phyloP scores from a whole-genome alignment of 1,140 invertebrate genomes.

The Zaprionus gabonicus region DNA sequence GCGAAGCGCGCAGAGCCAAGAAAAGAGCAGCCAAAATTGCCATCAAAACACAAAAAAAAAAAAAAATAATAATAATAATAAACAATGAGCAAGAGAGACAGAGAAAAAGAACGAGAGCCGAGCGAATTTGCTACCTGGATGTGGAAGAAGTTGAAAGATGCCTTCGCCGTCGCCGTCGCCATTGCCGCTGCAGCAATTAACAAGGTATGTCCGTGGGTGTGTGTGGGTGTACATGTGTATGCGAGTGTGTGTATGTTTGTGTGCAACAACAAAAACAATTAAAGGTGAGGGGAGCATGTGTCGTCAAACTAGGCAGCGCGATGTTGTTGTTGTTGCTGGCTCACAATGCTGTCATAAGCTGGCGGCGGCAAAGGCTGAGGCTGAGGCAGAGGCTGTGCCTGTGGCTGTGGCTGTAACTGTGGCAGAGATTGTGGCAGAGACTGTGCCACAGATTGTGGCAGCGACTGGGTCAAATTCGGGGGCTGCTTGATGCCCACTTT shows the following conservation, averaged over 20 bases:
- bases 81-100: neutral
- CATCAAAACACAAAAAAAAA: conserved; percentile 1
- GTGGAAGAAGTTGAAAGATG: conserved; percentile 27
- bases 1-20: conserved; percentile 29
- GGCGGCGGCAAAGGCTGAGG: conserved; percentile 18
- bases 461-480: conserved; percentile 10
- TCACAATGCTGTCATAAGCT: conserved; percentile 21
- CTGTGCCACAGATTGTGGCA: conserved; percentile 9
- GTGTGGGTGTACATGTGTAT: conserved; percentile 6
- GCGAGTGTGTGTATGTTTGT: conserved; percentile 12
- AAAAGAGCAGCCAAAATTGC: conserved; percentile 25
- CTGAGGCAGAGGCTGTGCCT: conserved; percentile 19
- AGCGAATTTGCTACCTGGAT: conserved; percentile 38
- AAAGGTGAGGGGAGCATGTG: neutral
- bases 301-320: conserved; percentile 9
- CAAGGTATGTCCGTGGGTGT: neutral
- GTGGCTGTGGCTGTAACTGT: conserved; percentile 32
- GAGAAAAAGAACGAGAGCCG: conserved; percentile 1
- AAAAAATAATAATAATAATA: neutral
- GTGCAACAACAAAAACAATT: conserved; percentile 19
- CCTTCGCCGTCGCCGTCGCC: conserved; percentile 12
- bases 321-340: conserved; percentile 1
- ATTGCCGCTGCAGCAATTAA: neutral
- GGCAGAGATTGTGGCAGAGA: conserved; percentile 11
- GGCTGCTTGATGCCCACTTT: conserved; percentile 48